phyloP scores from a whole-genome alignment of 1,140 invertebrate genomes.

The Leguminivora glycinivorella region DNA sequence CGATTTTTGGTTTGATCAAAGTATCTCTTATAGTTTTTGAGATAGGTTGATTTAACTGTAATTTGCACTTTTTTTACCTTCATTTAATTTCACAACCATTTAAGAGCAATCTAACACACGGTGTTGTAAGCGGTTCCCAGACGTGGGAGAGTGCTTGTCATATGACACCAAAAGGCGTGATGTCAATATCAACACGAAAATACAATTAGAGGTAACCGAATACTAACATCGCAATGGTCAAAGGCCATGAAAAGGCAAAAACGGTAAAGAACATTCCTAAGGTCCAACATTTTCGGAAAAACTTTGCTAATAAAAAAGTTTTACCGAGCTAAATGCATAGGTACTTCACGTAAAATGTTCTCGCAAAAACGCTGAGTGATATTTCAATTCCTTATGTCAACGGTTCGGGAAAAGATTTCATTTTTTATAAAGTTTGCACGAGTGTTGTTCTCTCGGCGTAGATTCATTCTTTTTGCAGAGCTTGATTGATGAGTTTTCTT shows the following conservation, averaged over 20 bases:
- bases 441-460: slow-evolving; percentile 42
- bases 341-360: slow-evolving; percentile 32
- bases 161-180: slow-evolving; percentile 17
- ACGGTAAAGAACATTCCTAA: background rate
- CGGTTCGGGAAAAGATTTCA: slow-evolving; percentile 41
- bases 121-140: slow-evolving; percentile 33
- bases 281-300: background rate
- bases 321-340: background rate
- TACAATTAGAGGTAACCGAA: slow-evolving; percentile 16
- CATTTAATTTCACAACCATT: slow-evolving; percentile 37
- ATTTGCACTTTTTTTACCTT: no score
- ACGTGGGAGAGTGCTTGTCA: slow-evolving; percentile 33
- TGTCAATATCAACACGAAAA: slow-evolving; percentile 6
- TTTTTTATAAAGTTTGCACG: slow-evolving; percentile 48
- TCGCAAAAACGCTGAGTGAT: slow-evolving; percentile 33
- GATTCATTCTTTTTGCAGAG: slow-evolving; percentile 49
- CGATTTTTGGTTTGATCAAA: no score
- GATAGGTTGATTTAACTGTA: no score
- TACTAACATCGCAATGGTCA: background rate
- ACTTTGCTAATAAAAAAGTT: background rate
- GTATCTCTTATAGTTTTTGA: no score
- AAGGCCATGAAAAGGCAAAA: background rate
- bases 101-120: slow-evolving; percentile 30
- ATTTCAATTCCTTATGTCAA: slow-evolving; percentile 46
- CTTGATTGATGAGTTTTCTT: slow-evolving; percentile 68